Evolutionary conservation across 2,888 invertebrate species (phyloP).

Genomic region (Sicus ferrugineus): DNA sequence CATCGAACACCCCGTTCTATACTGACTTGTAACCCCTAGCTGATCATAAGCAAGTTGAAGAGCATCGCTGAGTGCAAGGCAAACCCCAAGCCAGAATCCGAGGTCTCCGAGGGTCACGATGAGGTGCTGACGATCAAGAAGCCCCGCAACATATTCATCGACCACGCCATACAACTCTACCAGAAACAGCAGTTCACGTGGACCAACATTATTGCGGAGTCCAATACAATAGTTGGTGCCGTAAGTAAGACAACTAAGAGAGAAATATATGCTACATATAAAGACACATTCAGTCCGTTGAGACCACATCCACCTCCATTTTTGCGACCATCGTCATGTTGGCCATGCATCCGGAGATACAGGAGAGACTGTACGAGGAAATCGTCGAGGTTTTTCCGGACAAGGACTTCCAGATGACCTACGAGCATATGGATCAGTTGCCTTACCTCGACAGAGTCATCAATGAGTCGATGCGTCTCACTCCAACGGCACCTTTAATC

Average conservation of each 20-base stretch:
- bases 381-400: slow-evolving; percentile 42
- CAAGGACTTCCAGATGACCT: slow-evolving; percentile 40
- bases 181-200: slow-evolving; percentile 39
- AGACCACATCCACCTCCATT: slow-evolving; percentile 44
- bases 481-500: slow-evolving; percentile 45
- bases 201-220: slow-evolving; percentile 44
- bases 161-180: slow-evolving; percentile 45
- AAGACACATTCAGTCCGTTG: slow-evolving; percentile 44
- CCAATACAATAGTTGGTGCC: slow-evolving; percentile 43
- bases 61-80: too few species aligned
- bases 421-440: slow-evolving; percentile 43
- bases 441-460: slow-evolving; percentile 49
- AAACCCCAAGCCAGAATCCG: too few species aligned
- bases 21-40: too few species aligned
- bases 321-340: slow-evolving; percentile 42
- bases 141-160: slow-evolving; percentile 44
- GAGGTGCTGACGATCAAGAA: slow-evolving; percentile 37
- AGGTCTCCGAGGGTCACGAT: too few species aligned
- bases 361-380: slow-evolving; percentile 44
- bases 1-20: too few species aligned
- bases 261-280: not conserved
- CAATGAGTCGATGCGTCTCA: slow-evolving; percentile 47
- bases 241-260: slow-evolving; percentile 37
- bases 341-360: slow-evolving; percentile 43
- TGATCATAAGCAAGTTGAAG: slow-evolving; percentile 5